phyloP scores from a whole-genome alignment of 2,113 vertebrate genomes.

The Myrmecophaga tridactyla region DNA sequence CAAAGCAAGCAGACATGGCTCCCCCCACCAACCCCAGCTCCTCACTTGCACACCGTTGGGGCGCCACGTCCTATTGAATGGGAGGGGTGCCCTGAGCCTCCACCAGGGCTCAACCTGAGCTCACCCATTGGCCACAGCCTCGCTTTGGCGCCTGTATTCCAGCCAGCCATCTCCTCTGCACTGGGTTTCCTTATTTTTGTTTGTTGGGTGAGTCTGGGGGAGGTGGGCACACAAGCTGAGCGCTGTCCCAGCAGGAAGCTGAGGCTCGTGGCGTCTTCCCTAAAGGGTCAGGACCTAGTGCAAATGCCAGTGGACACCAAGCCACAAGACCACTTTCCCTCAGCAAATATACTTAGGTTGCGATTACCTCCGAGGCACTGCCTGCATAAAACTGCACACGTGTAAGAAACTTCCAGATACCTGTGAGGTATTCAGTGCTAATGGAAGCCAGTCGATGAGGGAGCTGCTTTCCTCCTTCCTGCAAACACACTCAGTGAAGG shows the following conservation, averaged over 20 bases:
- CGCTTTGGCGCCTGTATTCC: rapidly evolving
- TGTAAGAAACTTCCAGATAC: neutral
- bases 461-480: rapidly evolving
- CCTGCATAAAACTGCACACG: rapidly evolving
- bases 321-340: neutral
- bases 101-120: neutral
- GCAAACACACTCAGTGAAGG: rapidly evolving
- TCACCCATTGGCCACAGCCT: no score
- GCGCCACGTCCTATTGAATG: no score
- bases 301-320: rapidly evolving
- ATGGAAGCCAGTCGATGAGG: rapidly evolving
- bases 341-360: neutral
- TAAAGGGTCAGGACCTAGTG: neutral
- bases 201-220: rapidly evolving
- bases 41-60: no score
- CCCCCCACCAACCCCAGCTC: no score
- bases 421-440: neutral
- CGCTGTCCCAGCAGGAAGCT: rapidly evolving
- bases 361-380: rapidly evolving
- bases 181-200: neutral
- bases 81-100: neutral
- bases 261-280: neutral
- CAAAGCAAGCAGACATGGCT: no score
- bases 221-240: rapidly evolving
- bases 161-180: neutral